phyloP scores from a whole-genome alignment of 2,113 vertebrate genomes.

The Microcebus ravelobensis region DNA sequence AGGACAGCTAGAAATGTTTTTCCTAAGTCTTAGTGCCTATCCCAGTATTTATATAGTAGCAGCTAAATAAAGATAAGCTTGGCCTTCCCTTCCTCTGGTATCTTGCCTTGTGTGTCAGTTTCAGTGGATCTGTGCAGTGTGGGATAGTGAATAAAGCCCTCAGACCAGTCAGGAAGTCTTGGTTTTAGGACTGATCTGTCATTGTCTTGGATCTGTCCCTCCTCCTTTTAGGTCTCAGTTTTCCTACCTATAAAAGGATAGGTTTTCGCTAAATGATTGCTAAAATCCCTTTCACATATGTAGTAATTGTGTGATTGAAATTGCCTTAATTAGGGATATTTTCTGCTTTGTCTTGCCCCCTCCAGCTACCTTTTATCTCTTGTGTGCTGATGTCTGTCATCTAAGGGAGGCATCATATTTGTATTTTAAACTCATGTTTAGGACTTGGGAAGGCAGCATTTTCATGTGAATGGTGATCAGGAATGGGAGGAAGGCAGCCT shows the following conservation, averaged over 20 bases:
- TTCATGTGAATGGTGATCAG: not conserved
- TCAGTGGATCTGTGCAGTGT: not conserved
- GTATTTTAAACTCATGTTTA: not conserved
- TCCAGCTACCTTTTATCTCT: not conserved
- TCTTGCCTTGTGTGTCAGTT: not conserved
- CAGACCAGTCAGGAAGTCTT: not conserved
- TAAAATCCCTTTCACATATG: not conserved
- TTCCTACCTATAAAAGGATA: not conserved
- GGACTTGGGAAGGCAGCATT: not conserved
- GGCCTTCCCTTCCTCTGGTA: not conserved
- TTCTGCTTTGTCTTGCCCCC: not conserved
- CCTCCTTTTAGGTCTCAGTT: conserved; percentile 26
- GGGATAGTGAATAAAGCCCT: not conserved
- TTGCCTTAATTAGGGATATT: not conserved
- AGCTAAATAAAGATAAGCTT: not conserved
- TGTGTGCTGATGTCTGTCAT: not conserved
- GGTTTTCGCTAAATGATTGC: not conserved
- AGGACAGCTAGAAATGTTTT: not conserved
- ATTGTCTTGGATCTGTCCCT: not conserved
- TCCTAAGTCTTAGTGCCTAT: not conserved
- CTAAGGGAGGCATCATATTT: not conserved
- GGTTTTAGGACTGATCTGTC: not conserved
- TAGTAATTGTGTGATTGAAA: not conserved
- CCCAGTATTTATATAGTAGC: not conserved
- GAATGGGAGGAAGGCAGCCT: not conserved